These are phyloP conservation scores for Cetonia aurata DNA, from an alignment of 2,888 invertebrate species.

Conservation along the genomic window DNA sequence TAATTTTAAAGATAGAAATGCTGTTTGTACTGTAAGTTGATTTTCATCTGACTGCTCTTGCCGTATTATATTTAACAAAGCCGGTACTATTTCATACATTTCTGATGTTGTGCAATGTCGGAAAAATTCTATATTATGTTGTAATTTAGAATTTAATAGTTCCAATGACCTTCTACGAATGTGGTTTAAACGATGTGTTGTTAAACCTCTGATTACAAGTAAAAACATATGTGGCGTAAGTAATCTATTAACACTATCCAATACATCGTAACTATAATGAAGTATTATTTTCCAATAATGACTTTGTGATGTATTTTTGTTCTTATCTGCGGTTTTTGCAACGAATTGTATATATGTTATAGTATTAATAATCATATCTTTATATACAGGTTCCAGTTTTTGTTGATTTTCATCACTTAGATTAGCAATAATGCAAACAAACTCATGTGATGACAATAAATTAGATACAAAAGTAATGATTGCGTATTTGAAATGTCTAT, in stretches of 20 bases:
- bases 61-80: slow-evolving; percentile 73
- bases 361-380: slow-evolving; percentile 77
- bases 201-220: slow-evolving; percentile 79
- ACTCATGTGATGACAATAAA: slow-evolving; percentile 76
- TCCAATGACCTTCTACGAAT: slow-evolving; percentile 88
- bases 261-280: slow-evolving; percentile 82
- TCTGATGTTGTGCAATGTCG: slow-evolving; percentile 65
- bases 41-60: slow-evolving; percentile 72
- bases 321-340: slow-evolving; percentile 74
- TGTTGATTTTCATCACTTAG: slow-evolving; percentile 67
- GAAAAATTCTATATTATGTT: slow-evolving; percentile 75
- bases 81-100: slow-evolving; percentile 73
- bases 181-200: slow-evolving; percentile 77
- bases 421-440: slow-evolving; percentile 75
- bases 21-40: slow-evolving; percentile 83
- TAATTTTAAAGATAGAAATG: slow-evolving; percentile 85
- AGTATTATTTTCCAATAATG: slow-evolving; percentile 89
- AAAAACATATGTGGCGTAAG: slow-evolving; percentile 85
- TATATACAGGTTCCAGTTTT: slow-evolving; percentile 74
- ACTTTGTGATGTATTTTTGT: slow-evolving; percentile 69
- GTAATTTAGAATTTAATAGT: slow-evolving; percentile 84
- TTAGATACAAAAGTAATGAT: slow-evolving; percentile 80
- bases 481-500: slow-evolving; percentile 88
- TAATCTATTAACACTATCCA: slow-evolving; percentile 85
- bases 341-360: slow-evolving; percentile 77